phyloP scores from a whole-genome alignment of 2,888 invertebrate species.

The Diarsia rubi region DNA sequence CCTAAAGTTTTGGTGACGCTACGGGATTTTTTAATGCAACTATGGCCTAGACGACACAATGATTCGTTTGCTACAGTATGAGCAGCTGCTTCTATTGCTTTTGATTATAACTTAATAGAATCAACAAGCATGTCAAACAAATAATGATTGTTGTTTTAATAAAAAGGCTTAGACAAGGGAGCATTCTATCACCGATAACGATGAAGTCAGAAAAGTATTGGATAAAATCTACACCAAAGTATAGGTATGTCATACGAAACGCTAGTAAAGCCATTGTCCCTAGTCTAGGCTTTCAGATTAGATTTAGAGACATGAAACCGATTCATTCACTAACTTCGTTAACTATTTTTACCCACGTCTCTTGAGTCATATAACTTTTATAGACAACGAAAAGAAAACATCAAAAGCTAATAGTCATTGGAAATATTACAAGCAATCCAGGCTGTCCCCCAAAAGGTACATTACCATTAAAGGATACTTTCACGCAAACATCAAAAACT shows the following conservation, averaged over 20 bases:
- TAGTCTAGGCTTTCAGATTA: neutral
- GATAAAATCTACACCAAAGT: neutral
- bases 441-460: conserved; percentile 37
- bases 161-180: neutral
- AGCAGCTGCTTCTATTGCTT: neutral
- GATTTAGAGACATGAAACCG: neutral
- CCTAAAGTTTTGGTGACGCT: neutral
- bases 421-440: conserved; percentile 56
- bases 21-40: neutral
- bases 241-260: neutral
- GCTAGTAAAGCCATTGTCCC: neutral
- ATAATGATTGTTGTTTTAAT: neutral
- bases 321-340: neutral
- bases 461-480: conserved; percentile 63
- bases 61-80: neutral
- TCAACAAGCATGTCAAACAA: neutral
- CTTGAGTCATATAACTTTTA: conserved; percentile 15
- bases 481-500: conserved; percentile 72
- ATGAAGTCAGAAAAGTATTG: neutral
- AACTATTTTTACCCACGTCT: conserved; percentile 4
- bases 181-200: neutral
- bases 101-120: neutral
- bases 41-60: neutral
- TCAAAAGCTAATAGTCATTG: conserved; percentile 36
- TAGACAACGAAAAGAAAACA: conserved; percentile 16